Evolutionary conservation across 1,140 invertebrate species (phyloP).

Genomic region (Aphaenogaster floridana): DNA sequence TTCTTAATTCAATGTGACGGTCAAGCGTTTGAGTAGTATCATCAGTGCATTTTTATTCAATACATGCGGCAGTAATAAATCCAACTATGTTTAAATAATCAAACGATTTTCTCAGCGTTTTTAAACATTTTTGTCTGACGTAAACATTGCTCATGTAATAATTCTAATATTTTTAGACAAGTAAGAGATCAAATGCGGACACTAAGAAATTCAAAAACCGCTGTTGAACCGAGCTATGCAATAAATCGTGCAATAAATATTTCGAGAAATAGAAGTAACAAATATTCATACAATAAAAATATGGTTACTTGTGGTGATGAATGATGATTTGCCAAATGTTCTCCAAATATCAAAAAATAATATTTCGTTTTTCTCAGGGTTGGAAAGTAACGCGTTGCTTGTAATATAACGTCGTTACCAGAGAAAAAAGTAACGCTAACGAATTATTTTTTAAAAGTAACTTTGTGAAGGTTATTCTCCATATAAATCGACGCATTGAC

Average conservation of each 20-base stretch:
- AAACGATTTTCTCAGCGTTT: neutral
- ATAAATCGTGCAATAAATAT: neutral
- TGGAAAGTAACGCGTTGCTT: too few species aligned
- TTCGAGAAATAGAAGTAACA: neutral
- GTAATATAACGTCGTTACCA: too few species aligned
- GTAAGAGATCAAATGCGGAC: neutral
- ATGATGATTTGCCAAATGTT: too few species aligned
- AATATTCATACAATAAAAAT: neutral
- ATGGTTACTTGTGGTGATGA: too few species aligned
- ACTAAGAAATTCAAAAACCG: neutral
- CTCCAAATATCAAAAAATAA: too few species aligned
- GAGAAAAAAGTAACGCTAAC: too few species aligned
- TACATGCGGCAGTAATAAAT: neutral
- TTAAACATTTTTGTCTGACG: neutral
- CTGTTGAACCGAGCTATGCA: neutral
- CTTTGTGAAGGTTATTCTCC: too few species aligned
- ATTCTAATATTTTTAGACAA: neutral
- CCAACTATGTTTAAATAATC: neutral
- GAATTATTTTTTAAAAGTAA: too few species aligned
- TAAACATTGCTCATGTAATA: neutral
- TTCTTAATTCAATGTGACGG: neutral
- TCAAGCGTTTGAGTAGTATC: neutral
- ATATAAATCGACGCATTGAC: neutral
- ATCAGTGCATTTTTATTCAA: neutral
- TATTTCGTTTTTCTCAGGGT: too few species aligned